A percentile compares a stretch with the other conserved stretches of the same genome.
These are phyloP conservation scores for Pristionchus pacificus DNA, from an alignment of 1,140 invertebrate genomes.

Conservation along the genomic window DNA sequence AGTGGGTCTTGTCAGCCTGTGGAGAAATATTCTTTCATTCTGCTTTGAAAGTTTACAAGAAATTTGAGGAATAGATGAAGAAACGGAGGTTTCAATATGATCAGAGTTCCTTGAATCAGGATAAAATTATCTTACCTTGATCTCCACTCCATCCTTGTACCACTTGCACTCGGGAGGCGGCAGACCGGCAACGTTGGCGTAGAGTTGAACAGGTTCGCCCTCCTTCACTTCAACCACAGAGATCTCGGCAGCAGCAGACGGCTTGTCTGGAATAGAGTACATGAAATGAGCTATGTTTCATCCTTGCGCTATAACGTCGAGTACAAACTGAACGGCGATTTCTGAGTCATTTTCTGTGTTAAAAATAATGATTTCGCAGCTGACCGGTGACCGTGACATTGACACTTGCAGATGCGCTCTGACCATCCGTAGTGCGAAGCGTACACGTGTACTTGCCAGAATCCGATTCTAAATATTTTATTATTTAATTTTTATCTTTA, in stretches of 20 bases:
- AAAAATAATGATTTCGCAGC: neutral
- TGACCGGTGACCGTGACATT: conserved; percentile 13
- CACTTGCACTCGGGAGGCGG: conserved; percentile 18
- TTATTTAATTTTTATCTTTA: no score
- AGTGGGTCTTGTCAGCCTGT: conserved; percentile 9
- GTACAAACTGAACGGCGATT: neutral
- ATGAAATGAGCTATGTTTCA: conserved; percentile 1
- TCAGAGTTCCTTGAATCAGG: no score
- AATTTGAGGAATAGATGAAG: no score
- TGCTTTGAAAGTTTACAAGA: no score
- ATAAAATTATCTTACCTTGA: conserved; percentile 8
- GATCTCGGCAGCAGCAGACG: conserved; percentile 8
- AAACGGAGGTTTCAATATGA: no score
- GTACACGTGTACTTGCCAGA: conserved; percentile 23
- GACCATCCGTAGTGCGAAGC: conserved; percentile 8
- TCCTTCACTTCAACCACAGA: conserved; percentile 28
- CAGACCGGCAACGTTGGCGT: conserved; percentile 10
- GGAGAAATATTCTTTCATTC: conserved; percentile 11
- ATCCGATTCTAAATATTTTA: neutral
- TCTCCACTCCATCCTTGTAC: conserved; percentile 33
- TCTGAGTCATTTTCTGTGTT: no score
- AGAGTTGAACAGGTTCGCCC: conserved; percentile 17
- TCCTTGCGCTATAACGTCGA: no score
- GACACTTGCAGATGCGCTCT: conserved; percentile 7
- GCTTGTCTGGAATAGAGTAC: neutral